Conservation (phyloP, 2,113 vertebrate genomes). For the Triplophysa tibetana region DNA sequence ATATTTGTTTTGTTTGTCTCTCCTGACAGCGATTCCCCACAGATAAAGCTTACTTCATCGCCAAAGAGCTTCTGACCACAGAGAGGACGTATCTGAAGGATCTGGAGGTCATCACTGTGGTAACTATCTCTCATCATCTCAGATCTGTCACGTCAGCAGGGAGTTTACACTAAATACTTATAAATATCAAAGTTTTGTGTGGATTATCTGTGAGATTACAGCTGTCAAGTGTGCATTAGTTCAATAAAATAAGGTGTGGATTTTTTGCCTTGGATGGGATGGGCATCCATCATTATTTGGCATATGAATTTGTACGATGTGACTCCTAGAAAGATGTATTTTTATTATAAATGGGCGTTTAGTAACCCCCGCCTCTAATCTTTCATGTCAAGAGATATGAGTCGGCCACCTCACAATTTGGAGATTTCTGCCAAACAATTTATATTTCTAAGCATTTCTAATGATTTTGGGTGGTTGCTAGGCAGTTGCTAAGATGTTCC, state of each 20-base stretch:
- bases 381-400: too few relatives aligned
- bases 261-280: too few relatives aligned
- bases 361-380: too few relatives aligned
- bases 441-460: not conserved
- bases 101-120: conserved; percentile 93
- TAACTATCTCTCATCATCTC: conserved; percentile 59
- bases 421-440: too few relatives aligned
- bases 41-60: conserved; percentile 94
- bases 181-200: not conserved
- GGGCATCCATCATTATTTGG: too few relatives aligned
- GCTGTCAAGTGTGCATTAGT: not conserved
- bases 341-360: too few relatives aligned
- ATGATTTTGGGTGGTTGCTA: conserved; percentile 30
- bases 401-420: too few relatives aligned
- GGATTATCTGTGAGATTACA: not conserved
- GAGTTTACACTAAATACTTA: too few relatives aligned
- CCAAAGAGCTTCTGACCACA: conserved; percentile 92
- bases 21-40: conserved; percentile 85
- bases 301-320: too few relatives aligned
- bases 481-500: not conserved
- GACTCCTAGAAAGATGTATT: too few relatives aligned
- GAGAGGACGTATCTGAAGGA: conserved; percentile 95
- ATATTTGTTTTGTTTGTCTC: not conserved
- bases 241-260: too few relatives aligned
- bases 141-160: not conserved